These are phyloP conservation scores for Conchocele bisecta DNA, from an alignment of 2,888 invertebrate genomes.

Conservation along the genomic window DNA sequence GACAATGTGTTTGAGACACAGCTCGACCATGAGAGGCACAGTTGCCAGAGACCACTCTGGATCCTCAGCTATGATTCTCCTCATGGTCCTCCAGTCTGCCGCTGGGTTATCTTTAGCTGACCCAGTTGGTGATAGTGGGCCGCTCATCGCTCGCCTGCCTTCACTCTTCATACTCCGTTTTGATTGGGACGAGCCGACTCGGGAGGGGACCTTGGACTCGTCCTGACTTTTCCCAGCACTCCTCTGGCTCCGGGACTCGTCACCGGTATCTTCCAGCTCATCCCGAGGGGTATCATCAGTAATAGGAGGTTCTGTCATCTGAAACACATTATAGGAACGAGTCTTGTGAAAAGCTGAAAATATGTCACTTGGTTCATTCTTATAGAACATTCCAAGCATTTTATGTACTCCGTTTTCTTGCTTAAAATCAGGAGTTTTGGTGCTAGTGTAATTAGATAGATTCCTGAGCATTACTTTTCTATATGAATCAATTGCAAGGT, in stretches of 20 bases:
- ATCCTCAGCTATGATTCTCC: constrained; percentile 83
- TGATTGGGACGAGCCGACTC: constrained; percentile 66
- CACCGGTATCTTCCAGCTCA: constrained; percentile 49
- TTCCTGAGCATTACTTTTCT: too few species aligned
- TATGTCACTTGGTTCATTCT: too few species aligned
- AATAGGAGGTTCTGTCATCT: constrained; percentile 60
- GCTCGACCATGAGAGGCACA: constrained; percentile 80
- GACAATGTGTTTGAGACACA: constrained; percentile 80
- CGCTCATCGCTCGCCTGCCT: constrained; percentile 48
- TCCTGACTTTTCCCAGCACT: constrained; percentile 64
- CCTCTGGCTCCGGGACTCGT: constrained; percentile 63
- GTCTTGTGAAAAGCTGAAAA: too few species aligned
- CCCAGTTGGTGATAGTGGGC: constrained; percentile 64
- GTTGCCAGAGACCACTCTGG: constrained; percentile 82
- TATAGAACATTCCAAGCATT: too few species aligned
- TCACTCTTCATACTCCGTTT: constrained; percentile 68
- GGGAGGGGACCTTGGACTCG: constrained; percentile 67
- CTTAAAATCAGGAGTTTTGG: too few species aligned
- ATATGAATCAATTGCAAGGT: too few species aligned
- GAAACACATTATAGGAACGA: too few species aligned
- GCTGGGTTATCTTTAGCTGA: constrained; percentile 71
- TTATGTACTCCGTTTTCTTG: too few species aligned
- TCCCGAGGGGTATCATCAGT: constrained; percentile 52
- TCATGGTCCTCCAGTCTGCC: constrained; percentile 77
- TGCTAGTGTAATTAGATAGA: too few species aligned